These are phyloP conservation scores for Scelioninae gen. 1 DNA, from an alignment of 2,888 invertebrate species.

Conservation along the genomic window DNA sequence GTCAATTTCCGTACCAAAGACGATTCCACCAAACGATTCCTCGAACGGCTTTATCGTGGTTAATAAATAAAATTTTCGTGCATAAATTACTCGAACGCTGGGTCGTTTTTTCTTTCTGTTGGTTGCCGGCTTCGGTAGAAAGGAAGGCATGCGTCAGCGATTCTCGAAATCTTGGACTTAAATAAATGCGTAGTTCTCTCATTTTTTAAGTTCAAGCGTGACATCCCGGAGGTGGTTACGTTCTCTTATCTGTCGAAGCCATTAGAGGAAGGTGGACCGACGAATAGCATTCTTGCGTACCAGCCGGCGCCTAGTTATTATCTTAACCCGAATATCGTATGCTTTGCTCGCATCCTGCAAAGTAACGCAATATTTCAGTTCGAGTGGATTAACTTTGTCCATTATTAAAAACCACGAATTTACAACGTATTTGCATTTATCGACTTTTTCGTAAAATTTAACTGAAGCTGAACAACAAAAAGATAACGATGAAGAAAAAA, in stretches of 20 bases:
- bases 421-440: constrained; percentile 62
- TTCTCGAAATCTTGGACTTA: constrained; percentile 5
- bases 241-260: constrained; percentile 73
- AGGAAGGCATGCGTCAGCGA: constrained; percentile 28
- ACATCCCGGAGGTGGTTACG: constrained; percentile 33
- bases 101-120: neutral
- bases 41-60: constrained; percentile 9
- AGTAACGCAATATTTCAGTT: constrained; percentile 62
- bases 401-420: constrained; percentile 52
- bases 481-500: neutral
- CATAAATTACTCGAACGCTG: constrained; percentile 2
- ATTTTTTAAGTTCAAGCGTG: constrained; percentile 27
- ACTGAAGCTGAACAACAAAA: constrained; percentile 6
- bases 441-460: constrained; percentile 46
- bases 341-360: constrained; percentile 49
- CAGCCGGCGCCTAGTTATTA: constrained; percentile 80
- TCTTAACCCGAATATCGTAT: constrained; percentile 74
- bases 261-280: constrained; percentile 71
- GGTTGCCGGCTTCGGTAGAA: neutral
- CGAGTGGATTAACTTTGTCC: constrained; percentile 52
- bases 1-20: no score
- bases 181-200: constrained; percentile 33
- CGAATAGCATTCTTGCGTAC: constrained; percentile 78
- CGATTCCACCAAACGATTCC: no score
- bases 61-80: constrained; percentile 35